Evolutionary conservation across 2,113 vertebrate genomes (phyloP).

Genomic region (Ondatra zibethicus): DNA sequence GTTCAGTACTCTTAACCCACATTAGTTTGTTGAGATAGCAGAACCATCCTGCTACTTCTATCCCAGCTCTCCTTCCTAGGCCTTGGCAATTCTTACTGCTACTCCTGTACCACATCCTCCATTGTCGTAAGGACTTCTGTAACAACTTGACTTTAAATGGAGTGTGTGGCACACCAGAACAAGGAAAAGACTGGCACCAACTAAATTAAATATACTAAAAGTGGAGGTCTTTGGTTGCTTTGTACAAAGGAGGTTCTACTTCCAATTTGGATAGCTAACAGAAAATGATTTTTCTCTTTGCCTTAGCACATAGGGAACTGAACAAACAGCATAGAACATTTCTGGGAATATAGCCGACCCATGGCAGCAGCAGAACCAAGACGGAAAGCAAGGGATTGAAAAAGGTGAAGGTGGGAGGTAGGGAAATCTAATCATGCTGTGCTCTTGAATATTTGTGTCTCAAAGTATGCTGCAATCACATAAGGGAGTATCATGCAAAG

Average conservation of each 20-base stretch:
- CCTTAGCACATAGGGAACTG: background rate
- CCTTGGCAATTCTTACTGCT: background rate
- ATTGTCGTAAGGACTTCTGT: background rate
- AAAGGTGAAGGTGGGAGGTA: background rate
- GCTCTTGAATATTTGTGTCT: background rate
- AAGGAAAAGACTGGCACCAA: background rate
- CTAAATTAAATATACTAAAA: background rate
- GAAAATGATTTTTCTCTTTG: background rate
- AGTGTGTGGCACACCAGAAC: background rate
- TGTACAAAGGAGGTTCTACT: background rate
- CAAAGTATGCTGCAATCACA: background rate
- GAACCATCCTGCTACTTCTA: fast-evolving
- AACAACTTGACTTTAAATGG: background rate
- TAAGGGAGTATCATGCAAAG: background rate
- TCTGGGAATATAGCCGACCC: background rate
- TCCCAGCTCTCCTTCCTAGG: background rate
- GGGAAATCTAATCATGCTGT: background rate
- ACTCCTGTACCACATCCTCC: background rate
- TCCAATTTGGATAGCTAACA: background rate
- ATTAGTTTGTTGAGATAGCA: background rate
- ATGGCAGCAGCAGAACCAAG: background rate
- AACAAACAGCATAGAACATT: background rate
- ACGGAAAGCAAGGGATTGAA: background rate
- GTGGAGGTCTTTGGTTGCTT: background rate
- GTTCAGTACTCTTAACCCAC: background rate